phyloP scores from a whole-genome alignment of 2,888 invertebrate species.

The Nineta flava region DNA sequence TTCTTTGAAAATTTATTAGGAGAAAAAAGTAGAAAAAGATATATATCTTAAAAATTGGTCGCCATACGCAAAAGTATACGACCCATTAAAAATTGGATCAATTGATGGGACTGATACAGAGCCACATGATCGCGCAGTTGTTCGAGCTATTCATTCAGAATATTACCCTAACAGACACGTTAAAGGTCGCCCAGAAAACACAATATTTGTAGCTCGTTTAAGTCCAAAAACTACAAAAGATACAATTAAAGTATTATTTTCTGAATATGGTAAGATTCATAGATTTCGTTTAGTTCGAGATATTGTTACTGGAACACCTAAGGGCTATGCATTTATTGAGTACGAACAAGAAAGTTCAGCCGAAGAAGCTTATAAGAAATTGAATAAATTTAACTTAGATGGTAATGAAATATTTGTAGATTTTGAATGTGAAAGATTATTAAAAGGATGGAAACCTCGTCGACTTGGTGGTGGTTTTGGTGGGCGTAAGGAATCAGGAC shows the following conservation, averaged over 20 bases:
- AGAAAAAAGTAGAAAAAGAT: background rate
- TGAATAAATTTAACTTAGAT: constrained; percentile 44
- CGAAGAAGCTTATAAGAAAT: constrained; percentile 40
- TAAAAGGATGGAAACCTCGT: constrained; percentile 71
- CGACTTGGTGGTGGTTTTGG: constrained; percentile 79
- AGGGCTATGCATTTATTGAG: constrained; percentile 77
- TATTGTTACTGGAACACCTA: constrained; percentile 67
- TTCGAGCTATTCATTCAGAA: constrained; percentile 49
- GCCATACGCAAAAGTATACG: constrained; percentile 43
- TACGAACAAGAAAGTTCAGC: constrained; percentile 45
- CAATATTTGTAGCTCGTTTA: constrained; percentile 60
- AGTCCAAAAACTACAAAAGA: constrained; percentile 49
- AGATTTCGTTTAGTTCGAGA: constrained; percentile 53
- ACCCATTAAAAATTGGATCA: constrained; percentile 70
- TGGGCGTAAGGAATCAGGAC: constrained; percentile 73
- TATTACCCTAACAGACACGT: constrained; percentile 49
- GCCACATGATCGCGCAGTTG: constrained; percentile 65
- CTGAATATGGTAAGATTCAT: constrained; percentile 40
- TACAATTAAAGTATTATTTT: constrained; percentile 36
- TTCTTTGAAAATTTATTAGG: background rate
- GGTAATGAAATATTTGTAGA: constrained; percentile 59
- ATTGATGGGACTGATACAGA: constrained; percentile 74
- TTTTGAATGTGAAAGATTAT: constrained; percentile 50
- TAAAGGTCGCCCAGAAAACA: constrained; percentile 49
- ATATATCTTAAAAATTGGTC: constrained; percentile 27